Evolutionary conservation across 2,113 vertebrate genomes (phyloP).

Genomic region (Mola mola): DNA sequence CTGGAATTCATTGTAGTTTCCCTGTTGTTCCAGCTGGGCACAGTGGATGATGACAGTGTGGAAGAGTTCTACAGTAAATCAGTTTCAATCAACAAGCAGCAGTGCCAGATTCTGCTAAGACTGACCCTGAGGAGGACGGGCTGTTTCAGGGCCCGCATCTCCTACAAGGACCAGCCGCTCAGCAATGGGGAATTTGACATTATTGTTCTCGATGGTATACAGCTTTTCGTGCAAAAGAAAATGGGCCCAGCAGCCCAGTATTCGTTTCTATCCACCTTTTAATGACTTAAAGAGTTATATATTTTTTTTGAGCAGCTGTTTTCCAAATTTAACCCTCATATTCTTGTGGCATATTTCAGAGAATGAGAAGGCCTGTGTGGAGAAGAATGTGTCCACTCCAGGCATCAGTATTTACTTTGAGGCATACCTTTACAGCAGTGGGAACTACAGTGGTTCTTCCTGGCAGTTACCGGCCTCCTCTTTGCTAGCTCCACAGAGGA

Average conservation of each 20-base stretch:
- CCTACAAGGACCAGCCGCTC: conserved; percentile 94
- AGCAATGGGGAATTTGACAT: conserved; percentile 98
- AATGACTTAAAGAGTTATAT: too few relatives aligned
- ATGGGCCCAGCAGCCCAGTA: too few relatives aligned
- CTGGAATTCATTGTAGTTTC: conserved; percentile 16
- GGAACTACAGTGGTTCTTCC: conserved; percentile 87
- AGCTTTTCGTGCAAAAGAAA: background rate
- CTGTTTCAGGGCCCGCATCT: conserved; percentile 93
- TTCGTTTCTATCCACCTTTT: too few relatives aligned
- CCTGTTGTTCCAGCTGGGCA: conserved; percentile 85
- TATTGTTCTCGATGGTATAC: conserved; percentile 96
- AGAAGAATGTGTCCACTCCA: conserved; percentile 96
- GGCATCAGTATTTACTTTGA: conserved; percentile 98
- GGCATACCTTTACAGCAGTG: conserved; percentile 93
- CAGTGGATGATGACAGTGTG: conserved; percentile 87
- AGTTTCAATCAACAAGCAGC: conserved; percentile 88
- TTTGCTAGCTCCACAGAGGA: conserved; percentile 86
- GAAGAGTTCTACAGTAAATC: conserved; percentile 89
- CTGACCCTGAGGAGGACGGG: conserved; percentile 90
- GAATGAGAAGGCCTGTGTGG: conserved; percentile 93
- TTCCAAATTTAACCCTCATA: conserved; percentile 1
- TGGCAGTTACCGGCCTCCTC: conserved; percentile 90
- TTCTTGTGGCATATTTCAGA: conserved; percentile 79
- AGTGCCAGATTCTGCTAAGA: conserved; percentile 90
- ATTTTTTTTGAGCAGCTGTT: background rate